Percentiles rank a stretch among this genome's conserved stretches.
phyloP scores from a whole-genome alignment of 2,888 invertebrate species.

The Mesorhabditis spiculigera region DNA sequence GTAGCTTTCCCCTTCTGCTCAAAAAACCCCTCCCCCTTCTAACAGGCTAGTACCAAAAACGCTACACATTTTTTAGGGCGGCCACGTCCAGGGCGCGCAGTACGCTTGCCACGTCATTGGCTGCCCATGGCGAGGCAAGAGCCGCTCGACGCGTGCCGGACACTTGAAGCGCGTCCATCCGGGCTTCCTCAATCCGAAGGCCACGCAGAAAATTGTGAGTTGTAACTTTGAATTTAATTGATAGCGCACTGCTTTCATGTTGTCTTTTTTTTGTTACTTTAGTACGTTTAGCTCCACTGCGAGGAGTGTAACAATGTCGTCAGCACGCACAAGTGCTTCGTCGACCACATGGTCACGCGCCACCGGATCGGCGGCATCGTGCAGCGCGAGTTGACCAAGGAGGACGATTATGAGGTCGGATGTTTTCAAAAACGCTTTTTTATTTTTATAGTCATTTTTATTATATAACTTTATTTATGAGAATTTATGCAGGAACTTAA shows the following conservation, averaged over 20 bases:
- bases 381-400: conserved; percentile 21
- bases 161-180: conserved; percentile 36
- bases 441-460: too few species aligned
- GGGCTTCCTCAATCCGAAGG: conserved; percentile 17
- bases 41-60: too few species aligned
- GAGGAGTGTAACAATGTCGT: conserved; percentile 17
- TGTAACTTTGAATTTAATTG: too few species aligned
- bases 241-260: background rate
- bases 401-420: conserved; percentile 23
- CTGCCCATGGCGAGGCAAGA: conserved; percentile 36
- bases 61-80: too few species aligned
- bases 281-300: conserved; percentile 19
- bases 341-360: conserved; percentile 24
- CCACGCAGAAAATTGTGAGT: conserved; percentile 18
- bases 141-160: conserved; percentile 27
- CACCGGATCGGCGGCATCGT: conserved; percentile 24
- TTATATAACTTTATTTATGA: too few species aligned
- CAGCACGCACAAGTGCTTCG: conserved; percentile 22
- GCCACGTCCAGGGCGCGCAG: too few species aligned
- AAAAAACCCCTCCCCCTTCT: too few species aligned
- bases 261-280: background rate
- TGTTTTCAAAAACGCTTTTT: too few species aligned
- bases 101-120: conserved; percentile 31
- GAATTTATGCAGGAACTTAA: background rate
- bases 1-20: too few species aligned